These are phyloP conservation scores for Chondrilla cf. caribensis DNA, from an alignment of 37 sponge, comb jelly and placozoan species.

Conservation along the genomic window DNA sequence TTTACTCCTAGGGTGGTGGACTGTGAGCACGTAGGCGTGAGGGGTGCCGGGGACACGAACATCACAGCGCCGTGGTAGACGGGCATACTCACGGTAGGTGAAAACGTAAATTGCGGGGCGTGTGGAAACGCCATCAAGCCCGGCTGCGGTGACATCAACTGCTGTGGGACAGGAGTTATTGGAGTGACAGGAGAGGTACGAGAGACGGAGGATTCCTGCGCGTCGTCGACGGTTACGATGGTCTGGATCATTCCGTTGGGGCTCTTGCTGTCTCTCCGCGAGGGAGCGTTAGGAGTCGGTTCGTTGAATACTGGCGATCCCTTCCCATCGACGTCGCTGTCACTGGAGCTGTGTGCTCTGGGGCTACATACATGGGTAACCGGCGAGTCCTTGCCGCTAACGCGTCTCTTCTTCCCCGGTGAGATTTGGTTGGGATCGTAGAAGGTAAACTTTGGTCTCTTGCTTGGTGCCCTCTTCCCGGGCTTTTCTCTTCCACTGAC, in stretches of 20 bases:
- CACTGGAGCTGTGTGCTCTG: background rate
- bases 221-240: conserved; percentile 1
- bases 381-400: background rate
- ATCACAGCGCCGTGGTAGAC: conserved; percentile 11
- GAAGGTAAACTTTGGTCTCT: conserved; percentile 8
- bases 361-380: background rate
- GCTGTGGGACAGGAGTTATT: background rate
- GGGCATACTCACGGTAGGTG: background rate
- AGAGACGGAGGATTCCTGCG: too few species aligned
- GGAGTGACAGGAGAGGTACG: conserved; percentile 6
- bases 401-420: background rate
- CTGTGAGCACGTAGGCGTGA: background rate
- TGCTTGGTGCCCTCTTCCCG: background rate
- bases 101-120: conserved; percentile 2
- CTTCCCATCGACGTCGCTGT: background rate
- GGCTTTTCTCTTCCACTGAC: background rate
- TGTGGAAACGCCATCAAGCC: background rate
- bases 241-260: background rate
- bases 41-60: conserved; percentile 13
- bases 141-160: background rate
- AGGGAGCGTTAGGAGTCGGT: too few species aligned
- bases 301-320: background rate
- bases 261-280: background rate
- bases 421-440: background rate
- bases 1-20: background rate